phyloP scores from a whole-genome alignment of 2,888 invertebrate genomes.

The Tenthredo distinguenda region DNA sequence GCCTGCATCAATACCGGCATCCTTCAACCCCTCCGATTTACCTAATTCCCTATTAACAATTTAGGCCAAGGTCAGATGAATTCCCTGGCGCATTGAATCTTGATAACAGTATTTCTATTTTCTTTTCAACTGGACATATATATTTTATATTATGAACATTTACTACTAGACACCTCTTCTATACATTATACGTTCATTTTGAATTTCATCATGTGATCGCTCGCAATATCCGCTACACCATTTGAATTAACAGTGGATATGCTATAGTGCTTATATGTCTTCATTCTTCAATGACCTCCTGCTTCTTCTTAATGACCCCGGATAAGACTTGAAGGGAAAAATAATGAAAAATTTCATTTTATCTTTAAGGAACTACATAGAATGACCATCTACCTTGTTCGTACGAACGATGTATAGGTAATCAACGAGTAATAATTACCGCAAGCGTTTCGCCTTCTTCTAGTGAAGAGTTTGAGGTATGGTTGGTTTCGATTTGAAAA shows the following conservation, averaged over 20 bases:
- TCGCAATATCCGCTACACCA: background rate
- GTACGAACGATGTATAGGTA: background rate
- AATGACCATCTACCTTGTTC: background rate
- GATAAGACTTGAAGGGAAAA: background rate
- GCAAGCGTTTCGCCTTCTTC: background rate
- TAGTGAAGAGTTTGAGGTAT: background rate
- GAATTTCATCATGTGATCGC: background rate
- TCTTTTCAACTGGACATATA: background rate
- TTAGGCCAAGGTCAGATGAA: conserved; percentile 68
- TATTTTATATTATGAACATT: background rate
- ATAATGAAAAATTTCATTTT: background rate
- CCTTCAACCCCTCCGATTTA: conserved; percentile 63
- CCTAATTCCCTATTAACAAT: conserved; percentile 70
- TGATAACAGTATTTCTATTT: background rate
- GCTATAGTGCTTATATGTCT: background rate
- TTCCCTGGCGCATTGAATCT: conserved; percentile 35
- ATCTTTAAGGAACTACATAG: background rate
- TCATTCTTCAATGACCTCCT: background rate
- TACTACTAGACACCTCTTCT: background rate
- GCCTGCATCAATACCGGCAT: conserved; percentile 68
- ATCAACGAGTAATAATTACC: conserved; percentile 16
- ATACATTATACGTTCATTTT: conserved; percentile 1
- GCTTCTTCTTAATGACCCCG: background rate
- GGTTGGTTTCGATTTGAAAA: background rate
- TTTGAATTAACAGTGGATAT: background rate